phyloP scores from a whole-genome alignment of 1,140 invertebrate species.

The Caligus rogercresseyi region DNA sequence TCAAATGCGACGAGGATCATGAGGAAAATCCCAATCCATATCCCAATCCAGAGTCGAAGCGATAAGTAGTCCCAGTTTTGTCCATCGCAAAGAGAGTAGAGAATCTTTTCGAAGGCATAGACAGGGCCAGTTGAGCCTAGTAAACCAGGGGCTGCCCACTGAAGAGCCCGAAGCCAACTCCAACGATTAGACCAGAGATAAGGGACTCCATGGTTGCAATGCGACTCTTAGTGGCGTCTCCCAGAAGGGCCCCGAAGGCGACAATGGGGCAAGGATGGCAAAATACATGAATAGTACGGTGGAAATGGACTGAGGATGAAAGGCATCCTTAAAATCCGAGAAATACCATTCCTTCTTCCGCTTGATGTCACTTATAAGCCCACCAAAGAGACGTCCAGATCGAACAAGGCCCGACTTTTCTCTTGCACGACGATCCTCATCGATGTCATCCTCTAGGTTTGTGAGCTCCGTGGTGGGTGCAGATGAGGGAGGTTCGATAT shows the following conservation, averaged over 20 bases:
- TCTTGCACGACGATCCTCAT: conserved; percentile 23
- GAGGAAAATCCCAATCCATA: conserved; percentile 30
- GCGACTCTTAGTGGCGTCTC: conserved; percentile 26
- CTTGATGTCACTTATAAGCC: conserved; percentile 29
- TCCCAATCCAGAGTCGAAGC: conserved; percentile 30
- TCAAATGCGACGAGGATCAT: conserved; percentile 31
- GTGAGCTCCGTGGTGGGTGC: not conserved
- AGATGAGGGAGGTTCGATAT: not conserved
- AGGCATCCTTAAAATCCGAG: conserved; percentile 30
- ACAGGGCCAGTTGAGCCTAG: conserved; percentile 33
- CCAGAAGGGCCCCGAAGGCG: conserved; percentile 33
- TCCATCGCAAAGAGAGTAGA: conserved; percentile 30
- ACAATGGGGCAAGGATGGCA: conserved; percentile 32
- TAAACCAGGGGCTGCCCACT: conserved; percentile 35
- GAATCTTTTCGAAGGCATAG: conserved; percentile 32
- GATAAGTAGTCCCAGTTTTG: conserved; percentile 29
- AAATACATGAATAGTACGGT: conserved; percentile 33
- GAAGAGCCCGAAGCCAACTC: conserved; percentile 31
- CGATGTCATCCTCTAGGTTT: not conserved
- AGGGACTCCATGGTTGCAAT: conserved; percentile 32
- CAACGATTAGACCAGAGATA: conserved; percentile 28
- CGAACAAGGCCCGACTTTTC: conserved; percentile 23
- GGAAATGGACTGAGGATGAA: conserved; percentile 30
- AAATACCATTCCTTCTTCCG: conserved; percentile 28
- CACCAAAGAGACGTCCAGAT: conserved; percentile 27